Percentiles rank a stretch among this genome's conserved stretches.
These are phyloP conservation scores for Atherinosoma microstoma DNA, from an alignment of 2,797 vertebrate genomes.

Conservation along the genomic window DNA sequence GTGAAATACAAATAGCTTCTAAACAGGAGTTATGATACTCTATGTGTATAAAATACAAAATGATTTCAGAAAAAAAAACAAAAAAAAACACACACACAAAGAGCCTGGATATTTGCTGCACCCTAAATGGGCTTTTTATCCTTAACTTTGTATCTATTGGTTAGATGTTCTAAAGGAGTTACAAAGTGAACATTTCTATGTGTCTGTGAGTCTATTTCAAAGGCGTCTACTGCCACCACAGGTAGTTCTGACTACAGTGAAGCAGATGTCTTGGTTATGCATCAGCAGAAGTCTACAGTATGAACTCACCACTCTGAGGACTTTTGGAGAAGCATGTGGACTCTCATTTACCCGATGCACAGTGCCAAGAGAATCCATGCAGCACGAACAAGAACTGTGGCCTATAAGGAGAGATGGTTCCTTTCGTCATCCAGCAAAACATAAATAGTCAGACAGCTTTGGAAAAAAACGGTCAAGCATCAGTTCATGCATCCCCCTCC, in stretches of 20 bases:
- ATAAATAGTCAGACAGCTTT: slow-evolving; percentile 34
- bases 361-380: slow-evolving; percentile 78
- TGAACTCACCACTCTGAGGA: slow-evolving; percentile 56
- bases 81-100: slow-evolving; percentile 65
- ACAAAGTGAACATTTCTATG: slow-evolving; percentile 75
- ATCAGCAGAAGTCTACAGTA: slow-evolving; percentile 43
- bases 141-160: slow-evolving; percentile 84
- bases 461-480: slow-evolving; percentile 40
- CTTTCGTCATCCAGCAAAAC: slow-evolving; percentile 62
- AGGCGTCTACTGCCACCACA: slow-evolving; percentile 58
- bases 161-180: slow-evolving; percentile 76
- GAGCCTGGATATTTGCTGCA: slow-evolving; percentile 89
- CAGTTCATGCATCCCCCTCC: slow-evolving; percentile 37
- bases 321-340: slow-evolving; percentile 61
- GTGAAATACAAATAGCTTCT: slow-evolving; percentile 81
- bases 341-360: slow-evolving; percentile 63
- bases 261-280: slow-evolving; percentile 46
- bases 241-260: slow-evolving; percentile 43
- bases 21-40: slow-evolving; percentile 80
- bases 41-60: slow-evolving; percentile 76
- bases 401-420: slow-evolving; percentile 55
- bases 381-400: slow-evolving; percentile 61
- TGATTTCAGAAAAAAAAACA: slow-evolving; percentile 32
- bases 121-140: slow-evolving; percentile 86
- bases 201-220: slow-evolving; percentile 69